Conservation (phyloP, 2,888 invertebrate genomes). For the Megastigmus dorsalis region DNA sequence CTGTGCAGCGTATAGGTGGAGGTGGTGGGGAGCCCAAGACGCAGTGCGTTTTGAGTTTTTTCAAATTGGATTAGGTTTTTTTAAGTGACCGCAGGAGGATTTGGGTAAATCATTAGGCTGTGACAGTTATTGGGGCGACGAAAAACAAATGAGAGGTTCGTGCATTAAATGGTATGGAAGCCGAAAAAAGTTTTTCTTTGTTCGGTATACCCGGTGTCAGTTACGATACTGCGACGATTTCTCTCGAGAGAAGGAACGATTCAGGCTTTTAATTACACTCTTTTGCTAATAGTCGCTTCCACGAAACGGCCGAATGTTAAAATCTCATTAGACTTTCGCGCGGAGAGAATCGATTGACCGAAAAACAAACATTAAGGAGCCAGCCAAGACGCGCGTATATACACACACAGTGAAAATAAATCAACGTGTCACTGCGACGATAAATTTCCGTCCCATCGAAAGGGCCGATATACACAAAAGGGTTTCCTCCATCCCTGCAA, state of each 20-base stretch:
- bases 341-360: not conserved
- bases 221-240: not conserved
- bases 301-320: not conserved
- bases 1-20: too few species aligned
- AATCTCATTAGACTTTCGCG: constrained; percentile 3
- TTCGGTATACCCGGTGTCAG: not conserved
- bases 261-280: not conserved
- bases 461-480: constrained; percentile 1
- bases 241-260: not conserved
- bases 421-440: not conserved
- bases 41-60: too few species aligned
- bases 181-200: not conserved
- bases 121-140: too few species aligned
- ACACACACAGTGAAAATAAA: not conserved
- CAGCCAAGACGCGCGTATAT: not conserved
- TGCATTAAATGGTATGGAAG: too few species aligned
- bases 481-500: constrained; percentile 5
- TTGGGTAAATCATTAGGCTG: too few species aligned
- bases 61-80: constrained; percentile 29
- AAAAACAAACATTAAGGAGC: constrained; percentile 21
- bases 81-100: not conserved
- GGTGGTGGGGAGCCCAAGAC: too few species aligned
- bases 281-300: not conserved
- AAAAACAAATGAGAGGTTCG: not conserved
- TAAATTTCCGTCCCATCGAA: not conserved